These are phyloP conservation scores for Ramazzottius varieornatus DNA, from an alignment of 2,888 invertebrate species.

Conservation along the genomic window DNA sequence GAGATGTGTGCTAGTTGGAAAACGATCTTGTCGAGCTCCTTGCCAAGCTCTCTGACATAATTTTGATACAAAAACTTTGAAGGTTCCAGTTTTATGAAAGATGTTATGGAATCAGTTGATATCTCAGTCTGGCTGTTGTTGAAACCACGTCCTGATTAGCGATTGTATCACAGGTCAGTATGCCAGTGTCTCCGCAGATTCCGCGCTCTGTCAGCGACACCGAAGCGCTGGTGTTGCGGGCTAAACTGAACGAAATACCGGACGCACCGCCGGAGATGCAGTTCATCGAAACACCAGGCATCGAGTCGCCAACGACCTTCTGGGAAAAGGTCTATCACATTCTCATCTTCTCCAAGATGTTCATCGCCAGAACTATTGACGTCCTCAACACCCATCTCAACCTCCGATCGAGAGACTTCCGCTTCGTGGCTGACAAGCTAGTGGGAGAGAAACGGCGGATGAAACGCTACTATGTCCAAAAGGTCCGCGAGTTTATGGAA, in stretches of 20 bases:
- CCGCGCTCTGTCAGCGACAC: constrained; percentile 3
- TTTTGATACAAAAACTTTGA: no score
- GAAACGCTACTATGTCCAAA: constrained; percentile 19
- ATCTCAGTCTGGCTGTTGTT: no score
- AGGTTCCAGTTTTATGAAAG: no score
- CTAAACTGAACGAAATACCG: background rate
- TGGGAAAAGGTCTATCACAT: constrained; percentile 8
- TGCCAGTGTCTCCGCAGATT: background rate
- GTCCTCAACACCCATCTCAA: constrained; percentile 56
- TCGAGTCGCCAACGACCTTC: background rate
- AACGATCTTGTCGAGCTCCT: no score
- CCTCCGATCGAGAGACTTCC: constrained; percentile 65
- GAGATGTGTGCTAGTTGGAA: no score
- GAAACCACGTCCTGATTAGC: no score
- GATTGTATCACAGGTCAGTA: no score
- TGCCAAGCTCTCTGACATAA: no score
- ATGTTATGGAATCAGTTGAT: no score
- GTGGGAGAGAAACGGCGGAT: constrained; percentile 59
- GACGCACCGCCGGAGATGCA: background rate
- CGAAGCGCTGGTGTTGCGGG: background rate
- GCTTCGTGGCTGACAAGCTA: constrained; percentile 68
- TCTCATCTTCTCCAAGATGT: constrained; percentile 34
- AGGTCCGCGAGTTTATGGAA: background rate
- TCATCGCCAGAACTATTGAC: constrained; percentile 49
- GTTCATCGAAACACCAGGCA: background rate